A percentile compares a stretch with the other conserved stretches of the same genome.
Evolutionary conservation across 2,113 vertebrate species (phyloP).

Genomic region (Desmodus rotundus): DNA sequence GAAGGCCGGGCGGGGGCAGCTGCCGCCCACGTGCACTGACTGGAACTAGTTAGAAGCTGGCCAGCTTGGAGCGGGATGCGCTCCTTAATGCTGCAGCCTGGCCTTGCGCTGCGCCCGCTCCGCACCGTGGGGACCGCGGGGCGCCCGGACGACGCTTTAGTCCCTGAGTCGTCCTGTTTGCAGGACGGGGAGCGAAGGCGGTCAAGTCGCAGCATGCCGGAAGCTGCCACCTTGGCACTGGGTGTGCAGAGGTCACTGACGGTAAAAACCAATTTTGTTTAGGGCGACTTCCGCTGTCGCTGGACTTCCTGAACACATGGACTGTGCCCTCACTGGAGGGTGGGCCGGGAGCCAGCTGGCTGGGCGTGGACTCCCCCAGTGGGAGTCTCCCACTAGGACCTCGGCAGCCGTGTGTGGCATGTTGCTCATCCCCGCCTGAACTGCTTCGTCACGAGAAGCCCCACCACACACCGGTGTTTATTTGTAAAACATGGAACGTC

Average conservation of each 20-base stretch:
- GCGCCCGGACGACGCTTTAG: fast-evolving
- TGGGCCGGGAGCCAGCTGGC: no score
- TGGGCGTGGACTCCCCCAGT: no score
- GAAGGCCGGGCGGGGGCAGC: neutral
- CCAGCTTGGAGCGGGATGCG: fast-evolving
- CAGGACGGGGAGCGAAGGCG: neutral
- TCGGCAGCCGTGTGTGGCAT: fast-evolving
- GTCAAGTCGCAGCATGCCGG: neutral
- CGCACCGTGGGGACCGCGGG: fast-evolving
- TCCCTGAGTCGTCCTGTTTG: neutral
- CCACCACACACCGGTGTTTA: fast-evolving
- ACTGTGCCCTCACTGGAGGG: no score
- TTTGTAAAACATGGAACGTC: neutral
- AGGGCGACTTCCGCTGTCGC: neutral
- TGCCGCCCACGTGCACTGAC: fast-evolving
- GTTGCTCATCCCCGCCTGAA: fast-evolving
- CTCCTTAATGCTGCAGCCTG: fast-evolving
- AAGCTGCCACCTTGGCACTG: fast-evolving
- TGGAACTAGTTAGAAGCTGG: neutral
- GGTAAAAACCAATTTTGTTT: neutral
- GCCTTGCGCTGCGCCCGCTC: fast-evolving
- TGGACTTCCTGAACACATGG: neutral
- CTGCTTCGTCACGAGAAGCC: neutral
- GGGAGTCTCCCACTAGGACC: neutral
- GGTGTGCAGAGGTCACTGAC: neutral